Base-by-base conservation (phyloP, 2,797 vertebrate genomes). In the Salmo trutta region DNA sequence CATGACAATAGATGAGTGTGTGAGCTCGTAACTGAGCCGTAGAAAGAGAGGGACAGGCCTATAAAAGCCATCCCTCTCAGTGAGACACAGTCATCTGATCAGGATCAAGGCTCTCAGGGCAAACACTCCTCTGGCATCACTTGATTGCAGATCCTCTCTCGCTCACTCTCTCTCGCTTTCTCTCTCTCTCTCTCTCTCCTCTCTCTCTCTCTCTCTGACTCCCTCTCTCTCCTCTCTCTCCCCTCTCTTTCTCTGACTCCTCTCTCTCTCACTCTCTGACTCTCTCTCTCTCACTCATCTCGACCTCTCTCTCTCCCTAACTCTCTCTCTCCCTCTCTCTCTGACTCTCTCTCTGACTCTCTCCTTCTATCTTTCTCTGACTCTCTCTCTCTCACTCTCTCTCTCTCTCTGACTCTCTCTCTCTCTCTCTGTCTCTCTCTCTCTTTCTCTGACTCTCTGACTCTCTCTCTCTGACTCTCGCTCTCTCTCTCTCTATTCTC, bases 131-230 rank as follows among this genome's bases (percentile, higher is more conserved):
- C 62, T 78, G 69, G 33, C 68, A 47, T 10, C 33, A n/a, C 8
- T 53, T 31, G 6, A n/a, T n/a, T 62, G 17, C 31, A 31, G 51
- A 54, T 5, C 2, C 33, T 36, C 76, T 76, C 33, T 89, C 29
- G 72, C 1, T 81, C 52, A 14, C 27, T 16, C 51, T 17, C 51
- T 7, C 2, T 56, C 21, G 8, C 74, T 47, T 73, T 59, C 19
- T 54, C 10, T 33, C 71, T 15, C 76, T 76, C 29, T 89, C 24
- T 73, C 1, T 81, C 52, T n/a, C 17, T 8, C 27, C 36, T 12
- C 2, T 56, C 21, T 10, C 74, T 47, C 75, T 59, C 19, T 54
- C 3, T 33, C 71, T 12, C 75, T 76, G n/a, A n/a, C n/a, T n/a
- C n/a, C n/a, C n/a, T 89, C 29, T 73, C 1, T 81, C 52, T 19